Base-by-base conservation (phyloP, 2,113 vertebrate species). In the Syngnathus typhle region DNA sequence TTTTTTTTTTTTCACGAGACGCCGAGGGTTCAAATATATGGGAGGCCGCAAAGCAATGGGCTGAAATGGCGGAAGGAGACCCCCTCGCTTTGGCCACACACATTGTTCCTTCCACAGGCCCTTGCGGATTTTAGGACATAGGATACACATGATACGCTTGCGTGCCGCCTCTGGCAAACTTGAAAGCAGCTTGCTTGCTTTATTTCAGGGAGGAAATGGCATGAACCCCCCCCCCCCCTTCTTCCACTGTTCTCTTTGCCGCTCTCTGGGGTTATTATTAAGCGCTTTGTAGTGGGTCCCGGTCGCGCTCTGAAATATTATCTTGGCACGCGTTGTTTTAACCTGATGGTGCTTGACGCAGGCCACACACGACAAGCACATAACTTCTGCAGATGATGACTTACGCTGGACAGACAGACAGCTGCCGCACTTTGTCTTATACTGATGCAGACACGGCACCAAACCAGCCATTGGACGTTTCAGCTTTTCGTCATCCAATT, bases 331-430 rank as follows among this genome's bases (percentile, higher is more conserved):
- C 1, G 70, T 70, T 75, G 69, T 81, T 82, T 83, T 78, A 80
- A 85, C 77, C 82, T 68, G 81, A 86, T 81, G 59, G 62, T 1
- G 75, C 80, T 70, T 78, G 70, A 74, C 75, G 77, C 78, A 70
- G 78, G 82, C 80, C 83, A 77, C 83, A 84, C 81, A 84, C 84
- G 78, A 80, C 81, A 81, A 77, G 71, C 78, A 69, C 83, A 84
- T 83, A 84, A 82, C 83, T 67, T 77, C 64, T 65, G 76, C 70
- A 46, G 82, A 72, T 81, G 75, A 47, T 16, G 46, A 15, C 5
- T 7, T 47, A 16, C 46, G 16, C 27, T 32, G 27, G 27, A 32
- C 27, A 32, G 27, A 32, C 27, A 32, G 27, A 32, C 27, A 32
- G 3, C 27, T 32, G 27, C 27, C 2, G 27, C 27, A 32, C 27